Conservation (phyloP, 2,888 invertebrate genomes). For the Toxonevra muliebris region DNA sequence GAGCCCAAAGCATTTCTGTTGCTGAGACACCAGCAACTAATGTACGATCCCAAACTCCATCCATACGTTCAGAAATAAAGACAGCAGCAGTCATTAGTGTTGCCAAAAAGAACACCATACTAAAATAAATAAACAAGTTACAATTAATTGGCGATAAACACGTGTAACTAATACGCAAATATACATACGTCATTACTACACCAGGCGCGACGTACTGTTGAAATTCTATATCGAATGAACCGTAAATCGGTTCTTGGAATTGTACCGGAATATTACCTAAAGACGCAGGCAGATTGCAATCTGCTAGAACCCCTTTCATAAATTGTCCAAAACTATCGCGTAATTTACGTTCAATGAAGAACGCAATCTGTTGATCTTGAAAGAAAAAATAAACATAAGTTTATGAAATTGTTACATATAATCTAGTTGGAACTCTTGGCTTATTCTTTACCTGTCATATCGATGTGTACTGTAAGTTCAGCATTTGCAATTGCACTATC, state of each 20-base stretch:
- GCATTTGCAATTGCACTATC: constrained; percentile 69
- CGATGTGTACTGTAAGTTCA: constrained; percentile 75
- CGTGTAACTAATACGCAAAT: background rate
- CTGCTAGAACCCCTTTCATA: constrained; percentile 70
- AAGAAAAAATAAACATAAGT: constrained; percentile 25
- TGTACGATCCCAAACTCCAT: constrained; percentile 88
- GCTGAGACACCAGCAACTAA: constrained; percentile 86
- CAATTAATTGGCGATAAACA: background rate
- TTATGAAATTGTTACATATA: background rate
- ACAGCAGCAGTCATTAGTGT: constrained; percentile 84
- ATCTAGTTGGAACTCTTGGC: background rate
- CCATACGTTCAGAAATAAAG: constrained; percentile 81
- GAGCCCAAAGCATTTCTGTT: constrained; percentile 82
- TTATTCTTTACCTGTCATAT: constrained; percentile 75
- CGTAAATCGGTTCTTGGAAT: constrained; percentile 77
- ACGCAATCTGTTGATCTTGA: constrained; percentile 85
- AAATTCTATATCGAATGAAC: constrained; percentile 74
- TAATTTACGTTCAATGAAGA: constrained; percentile 76
- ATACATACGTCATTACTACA: constrained; percentile 79
- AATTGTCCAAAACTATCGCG: constrained; percentile 76
- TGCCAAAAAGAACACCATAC: constrained; percentile 86
- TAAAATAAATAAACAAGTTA: constrained; percentile 53
- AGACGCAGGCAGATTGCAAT: constrained; percentile 71
- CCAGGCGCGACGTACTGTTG: constrained; percentile 86
- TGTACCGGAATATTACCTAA: constrained; percentile 72